Conservation (phyloP, 2,888 invertebrate species). For the Heliconius hortense region DNA sequence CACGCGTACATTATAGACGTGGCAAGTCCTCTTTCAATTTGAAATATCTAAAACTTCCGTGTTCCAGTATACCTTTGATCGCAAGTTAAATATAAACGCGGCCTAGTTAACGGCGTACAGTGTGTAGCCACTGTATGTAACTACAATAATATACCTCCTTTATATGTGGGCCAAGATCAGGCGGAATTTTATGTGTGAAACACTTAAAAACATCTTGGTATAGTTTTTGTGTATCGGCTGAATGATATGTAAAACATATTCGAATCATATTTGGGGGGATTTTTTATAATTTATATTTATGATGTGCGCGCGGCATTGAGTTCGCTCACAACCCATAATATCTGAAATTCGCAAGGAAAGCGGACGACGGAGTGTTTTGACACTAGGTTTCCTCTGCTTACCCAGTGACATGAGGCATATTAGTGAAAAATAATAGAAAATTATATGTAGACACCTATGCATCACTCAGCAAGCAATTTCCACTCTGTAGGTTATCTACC, state of each 20-base stretch:
- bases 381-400: neutral
- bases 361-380: conserved; percentile 1
- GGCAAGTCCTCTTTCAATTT: conserved; percentile 46
- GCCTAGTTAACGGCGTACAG: conserved; percentile 43
- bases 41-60: conserved; percentile 62
- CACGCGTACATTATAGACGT: conserved; percentile 6
- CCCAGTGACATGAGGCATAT: too few species aligned
- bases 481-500: too few species aligned
- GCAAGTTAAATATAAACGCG: conserved; percentile 49
- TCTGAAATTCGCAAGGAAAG: neutral
- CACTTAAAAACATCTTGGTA: neutral
- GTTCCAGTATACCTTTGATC: conserved; percentile 63
- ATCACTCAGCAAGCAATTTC: too few species aligned
- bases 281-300: too few species aligned
- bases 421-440: too few species aligned
- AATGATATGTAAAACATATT: too few species aligned
- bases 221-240: too few species aligned
- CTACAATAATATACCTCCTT: conserved; percentile 9
- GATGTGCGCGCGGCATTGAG: too few species aligned
- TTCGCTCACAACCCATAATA: neutral
- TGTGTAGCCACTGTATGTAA: neutral
- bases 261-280: too few species aligned
- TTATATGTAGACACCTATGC: too few species aligned
- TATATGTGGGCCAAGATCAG: conserved; percentile 22
- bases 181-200: neutral